phyloP scores from a whole-genome alignment of 1,140 invertebrate species.

The Drosophila ironensis region DNA sequence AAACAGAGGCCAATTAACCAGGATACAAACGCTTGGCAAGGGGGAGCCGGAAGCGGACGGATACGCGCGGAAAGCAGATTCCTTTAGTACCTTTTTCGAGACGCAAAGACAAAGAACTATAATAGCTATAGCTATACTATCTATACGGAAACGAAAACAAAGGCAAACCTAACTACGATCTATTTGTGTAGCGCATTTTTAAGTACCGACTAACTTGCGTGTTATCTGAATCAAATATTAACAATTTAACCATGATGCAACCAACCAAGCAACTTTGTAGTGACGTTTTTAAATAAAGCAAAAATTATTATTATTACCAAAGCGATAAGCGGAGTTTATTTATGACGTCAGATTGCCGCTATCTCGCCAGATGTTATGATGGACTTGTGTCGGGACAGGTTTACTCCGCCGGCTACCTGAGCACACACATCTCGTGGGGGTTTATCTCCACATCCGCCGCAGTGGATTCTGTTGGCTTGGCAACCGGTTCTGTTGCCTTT shows the following conservation, averaged over 20 bases:
- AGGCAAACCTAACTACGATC: constrained; percentile 39
- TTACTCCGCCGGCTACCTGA: constrained; percentile 13
- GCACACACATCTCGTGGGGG: constrained; percentile 24
- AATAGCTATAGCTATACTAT: constrained; percentile 17
- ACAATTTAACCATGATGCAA: constrained; percentile 68
- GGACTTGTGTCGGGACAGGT: not conserved
- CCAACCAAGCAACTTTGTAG: constrained; percentile 67
- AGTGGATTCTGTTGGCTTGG: constrained; percentile 14
- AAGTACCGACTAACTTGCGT: constrained; percentile 60
- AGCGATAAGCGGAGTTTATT: constrained; percentile 23
- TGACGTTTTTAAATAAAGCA: constrained; percentile 81
- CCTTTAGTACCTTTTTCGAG: constrained; percentile 69
- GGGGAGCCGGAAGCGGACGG: no score
- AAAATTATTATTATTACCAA: constrained; percentile 70
- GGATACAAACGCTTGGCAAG: constrained; percentile 27
- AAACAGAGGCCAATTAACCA: constrained; percentile 1
- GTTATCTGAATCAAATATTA: constrained; percentile 76
- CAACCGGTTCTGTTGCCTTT: constrained; percentile 19
- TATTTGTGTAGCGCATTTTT: constrained; percentile 72
- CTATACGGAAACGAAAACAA: not conserved
- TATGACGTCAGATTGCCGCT: constrained; percentile 43
- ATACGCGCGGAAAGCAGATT: constrained; percentile 49
- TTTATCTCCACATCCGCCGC: constrained; percentile 17
- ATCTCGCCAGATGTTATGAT: not conserved
- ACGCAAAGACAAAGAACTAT: constrained; percentile 53